Evolutionary conservation across 2,888 invertebrate genomes (phyloP), one percentile per base, ranked within the genome.

Genomic region (Formica aserva): DNA sequence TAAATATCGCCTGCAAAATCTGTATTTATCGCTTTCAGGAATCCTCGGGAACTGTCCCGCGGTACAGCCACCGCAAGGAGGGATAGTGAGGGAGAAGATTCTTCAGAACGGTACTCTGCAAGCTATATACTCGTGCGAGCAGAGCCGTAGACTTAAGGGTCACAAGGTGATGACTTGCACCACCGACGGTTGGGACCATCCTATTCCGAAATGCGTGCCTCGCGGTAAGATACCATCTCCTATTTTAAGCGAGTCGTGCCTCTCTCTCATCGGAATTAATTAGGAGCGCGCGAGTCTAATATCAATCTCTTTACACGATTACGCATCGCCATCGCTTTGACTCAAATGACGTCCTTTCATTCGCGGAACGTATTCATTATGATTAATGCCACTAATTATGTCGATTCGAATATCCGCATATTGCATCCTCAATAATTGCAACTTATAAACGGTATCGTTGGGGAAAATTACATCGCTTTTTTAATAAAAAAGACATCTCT

Each of bases 131-230:
- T 93, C 92, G 71, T 94, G 94, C 84, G 92, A 93, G 85, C 84
- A 91, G 8, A 92, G 92, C 29, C 92, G 92, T 65, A 89, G 89
- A 84, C 90, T 94, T 83, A 93, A 89, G 86, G 94, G 94, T 71
- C 93, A 90, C 89, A 93, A 93, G 91, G 87, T 94, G 76, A 91
- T 93, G 83, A 93, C 92, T 81, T 94, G 94, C 85, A 92, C 90
- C 74, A 86, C 76, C 67, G 86, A 89, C 86, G 92, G 92, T 45
- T 94, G 94, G 94, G 89, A 93, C 85, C 90, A 91, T 83, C 91
- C 92, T 15, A 87, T 91, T 62, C 94, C 94, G 74, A 90, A 89
- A 87, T 94, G 94, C 86, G 88, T 94, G 45, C 72, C 22, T 18
- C 3, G 26, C 18, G 6, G 69, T 80, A 35, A 80, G 69, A 38